Evolutionary conservation across 2,888 invertebrate genomes (phyloP), one percentile per base, ranked within the genome.

Genomic region (Ophion slaviceki): DNA sequence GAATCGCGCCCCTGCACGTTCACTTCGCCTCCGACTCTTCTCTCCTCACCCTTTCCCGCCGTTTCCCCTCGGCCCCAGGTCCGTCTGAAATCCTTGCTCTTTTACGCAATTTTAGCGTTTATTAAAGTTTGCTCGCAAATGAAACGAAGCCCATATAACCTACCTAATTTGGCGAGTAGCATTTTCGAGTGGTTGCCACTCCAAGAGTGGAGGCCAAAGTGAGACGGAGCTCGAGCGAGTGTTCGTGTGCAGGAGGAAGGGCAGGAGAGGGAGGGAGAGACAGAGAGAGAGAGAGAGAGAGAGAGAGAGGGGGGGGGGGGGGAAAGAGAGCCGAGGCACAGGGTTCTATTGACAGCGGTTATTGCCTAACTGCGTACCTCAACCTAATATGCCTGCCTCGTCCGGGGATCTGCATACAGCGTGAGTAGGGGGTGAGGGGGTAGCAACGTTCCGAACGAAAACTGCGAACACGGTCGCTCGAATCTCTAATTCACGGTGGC

Each of bases 71-170:
- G 10, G 36, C 78, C 59, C 72, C 53, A 66, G 80, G 91, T 89
- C 92, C 92, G 93, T 93, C 93, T 93, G 93, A 94, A 93, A 94
- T 94, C 92, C 94, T 94, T 93, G 94, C 94, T 93, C 94, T 94
- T 94, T 94, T 94, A 94, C 93, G 94, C 94, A 94, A 94, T 94
- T 94, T 93, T 92, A 93, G 92, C 93, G 93, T 93, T 94, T 94
- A 94, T 94, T 94, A 94, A 94, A 94, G 94, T 94, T 94, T 94
- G 94, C 94, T 94, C 93, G 94, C 94, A 93, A 94, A 94, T 93
- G 94, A 94, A 94, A 94, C 93, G 94, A 94, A 94, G 92, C 93
- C 93, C 93, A 94, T 94, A 94, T 94, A 94, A 94, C 94, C 94
- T 93, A 94, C 94, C 94, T 94, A 94, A 94, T 94, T 94, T 94